Evolutionary conservation across 2,797 vertebrate species (phyloP), one percentile per base, ranked within the genome.

Genomic region (Coracias cyanogaster): DNA sequence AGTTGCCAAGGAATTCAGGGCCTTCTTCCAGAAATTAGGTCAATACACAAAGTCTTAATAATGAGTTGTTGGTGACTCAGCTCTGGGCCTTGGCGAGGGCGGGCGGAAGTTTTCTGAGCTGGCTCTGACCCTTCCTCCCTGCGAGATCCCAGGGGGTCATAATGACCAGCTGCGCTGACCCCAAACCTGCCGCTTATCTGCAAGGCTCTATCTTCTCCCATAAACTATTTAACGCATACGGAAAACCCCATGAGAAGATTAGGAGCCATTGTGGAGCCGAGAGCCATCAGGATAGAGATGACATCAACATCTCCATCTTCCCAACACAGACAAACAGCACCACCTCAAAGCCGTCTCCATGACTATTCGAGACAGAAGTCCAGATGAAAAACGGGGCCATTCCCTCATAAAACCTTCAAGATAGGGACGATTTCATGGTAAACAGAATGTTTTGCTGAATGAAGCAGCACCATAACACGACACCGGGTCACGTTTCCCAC

Each of bases 381-480:
- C 41, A 6, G 41, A 3, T 4, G 67, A 21, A 54, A 46, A 55
- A 65, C 0, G 15, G 17, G 55, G n/a, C 21, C n/a, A 0, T 26
- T 43, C 28, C 67, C 33, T n/a, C 21, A 2, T 12, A 10, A 18
- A 54, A 10, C 5, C 66, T 26, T 12, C 2, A 6, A 7, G 55
- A 24, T 2, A 9, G 52, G 41, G 26, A 6, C 3, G 46, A 1
- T 31, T 31, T 19, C 52, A 1, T 0, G 19, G 66, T 46, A 15
- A 13, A 2, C 28, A 24, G 15, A 11, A 10, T 0, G 11, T 3
- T n/a, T 18, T 12, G 66, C 5, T 1, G 33, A 10, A 6, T 0
- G 24, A n/a, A 70, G 64, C n/a, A 10, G 74, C 49, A 35, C 24
- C 39, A 1, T 10, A n/a, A 7, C 7, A 2, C 1, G 6, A 21